These are phyloP conservation scores for Micrastur ruficollis DNA, from an alignment of 2,797 vertebrate species.

Conservation along the genomic window DNA sequence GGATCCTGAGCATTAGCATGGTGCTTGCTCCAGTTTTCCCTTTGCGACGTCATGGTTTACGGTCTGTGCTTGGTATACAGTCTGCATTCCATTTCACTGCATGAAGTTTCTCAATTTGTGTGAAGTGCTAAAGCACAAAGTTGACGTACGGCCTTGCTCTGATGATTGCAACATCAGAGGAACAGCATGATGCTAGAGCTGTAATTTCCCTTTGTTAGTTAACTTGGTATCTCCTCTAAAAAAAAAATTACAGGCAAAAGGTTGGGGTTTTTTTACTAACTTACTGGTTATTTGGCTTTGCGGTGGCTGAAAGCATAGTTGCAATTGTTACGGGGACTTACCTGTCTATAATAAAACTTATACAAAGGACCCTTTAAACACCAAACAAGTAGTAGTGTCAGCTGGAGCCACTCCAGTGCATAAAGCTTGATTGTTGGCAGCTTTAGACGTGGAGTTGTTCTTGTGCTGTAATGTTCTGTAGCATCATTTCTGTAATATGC, in stretches of 20 bases:
- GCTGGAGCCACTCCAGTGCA: fast-evolving
- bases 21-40: not conserved
- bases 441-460: fast-evolving
- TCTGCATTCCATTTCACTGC: fast-evolving
- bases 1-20: not conserved
- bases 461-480: not conserved
- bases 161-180: not conserved
- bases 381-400: too few species aligned
- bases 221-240: not conserved
- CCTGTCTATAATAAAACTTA: not conserved
- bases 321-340: not conserved
- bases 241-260: not conserved
- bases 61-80: fast-evolving
- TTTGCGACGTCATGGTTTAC: too few species aligned
- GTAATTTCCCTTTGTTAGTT: not conserved
- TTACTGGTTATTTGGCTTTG: not conserved
- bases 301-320: fast-evolving
- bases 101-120: not conserved
- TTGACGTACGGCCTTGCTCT: not conserved
- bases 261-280: not conserved
- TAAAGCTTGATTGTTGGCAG: not conserved
- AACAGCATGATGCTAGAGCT: not conserved
- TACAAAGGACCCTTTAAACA: not conserved
- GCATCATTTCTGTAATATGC: not conserved
- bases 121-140: not conserved